Conservation (phyloP, 1,140 invertebrate genomes). For the Drosophila miranda region DNA sequence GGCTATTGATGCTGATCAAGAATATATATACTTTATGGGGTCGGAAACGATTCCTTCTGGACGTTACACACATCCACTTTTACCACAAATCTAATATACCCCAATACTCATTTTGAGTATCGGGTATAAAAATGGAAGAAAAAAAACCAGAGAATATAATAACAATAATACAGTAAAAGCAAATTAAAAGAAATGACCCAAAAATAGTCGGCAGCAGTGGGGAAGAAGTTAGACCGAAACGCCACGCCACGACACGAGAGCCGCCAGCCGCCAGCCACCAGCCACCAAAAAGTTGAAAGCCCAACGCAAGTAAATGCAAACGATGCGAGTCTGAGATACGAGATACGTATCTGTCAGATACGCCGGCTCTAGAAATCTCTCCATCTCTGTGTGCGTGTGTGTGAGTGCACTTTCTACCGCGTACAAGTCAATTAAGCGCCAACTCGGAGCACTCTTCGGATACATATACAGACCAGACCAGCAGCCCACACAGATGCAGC, state of each 20-base stretch:
- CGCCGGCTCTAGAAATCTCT: conserved; percentile 12
- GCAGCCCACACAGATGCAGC: conserved; percentile 13
- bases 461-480: neutral
- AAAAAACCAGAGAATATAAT: conserved; percentile 28
- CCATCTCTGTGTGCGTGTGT: conserved; percentile 16
- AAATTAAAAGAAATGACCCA: conserved; percentile 72
- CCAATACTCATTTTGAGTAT: too few relatives aligned
- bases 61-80: too few relatives aligned
- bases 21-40: too few relatives aligned
- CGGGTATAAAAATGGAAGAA: neutral
- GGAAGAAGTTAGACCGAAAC: conserved; percentile 17
- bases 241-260: neutral
- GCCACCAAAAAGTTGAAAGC: conserved; percentile 9
- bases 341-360: conserved; percentile 64
- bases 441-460: conserved; percentile 35
- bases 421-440: conserved; percentile 77
- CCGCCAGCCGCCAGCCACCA: conserved; percentile 4
- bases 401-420: conserved; percentile 69
- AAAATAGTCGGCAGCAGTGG: conserved; percentile 46
- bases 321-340: conserved; percentile 35
- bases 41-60: too few relatives aligned
- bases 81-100: too few relatives aligned
- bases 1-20: too few relatives aligned
- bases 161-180: conserved; percentile 61
- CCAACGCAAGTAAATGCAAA: conserved; percentile 57